Base-by-base conservation (phyloP, 2,888 invertebrate species). In the Athalia circularis region DNA sequence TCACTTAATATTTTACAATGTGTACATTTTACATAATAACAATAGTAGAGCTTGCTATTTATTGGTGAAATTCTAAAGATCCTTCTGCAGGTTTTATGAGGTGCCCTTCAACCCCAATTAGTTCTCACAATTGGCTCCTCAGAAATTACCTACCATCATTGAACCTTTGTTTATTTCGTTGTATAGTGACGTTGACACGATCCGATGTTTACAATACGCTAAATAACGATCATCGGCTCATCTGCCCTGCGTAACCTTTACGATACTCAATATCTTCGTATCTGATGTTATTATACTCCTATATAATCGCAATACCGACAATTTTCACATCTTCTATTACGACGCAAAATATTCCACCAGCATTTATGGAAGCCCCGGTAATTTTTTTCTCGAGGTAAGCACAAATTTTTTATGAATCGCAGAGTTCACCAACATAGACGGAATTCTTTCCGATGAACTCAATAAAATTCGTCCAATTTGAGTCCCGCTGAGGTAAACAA, bases 31-130 rank as follows among this genome's bases (percentile, higher is more conserved):
- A 29, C 29, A 29, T 29, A 29, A 29, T 29, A 1, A 29, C 29
- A 29, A 29, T 29, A 29, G 29, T 2, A 29, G 2, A 29, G 29
- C 29, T 29, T 29, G 29, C 29, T 29, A 29, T 29, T 50, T 54
- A 4, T 68, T 29, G 29, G 68, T 29, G 29, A 5, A 68, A 68
- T 52, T 54, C 54, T 43, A 61, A n/a, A 68, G 4, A 29, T 54
- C 50, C 11, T 43, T 29, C 29, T 29, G 0, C 29, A 29, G 29
- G 29, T 29, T 29, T 29, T 29, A 29, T 29, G 29, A 29, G 29
- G 29, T 11, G 13, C 15, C 68, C 68, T 54, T 68, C 47, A 43
- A 3, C 68, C 43, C 52, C 68, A 68, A 50, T 68, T n/a, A 54
- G 9, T n/a, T 68, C 52, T 3, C 29, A 54, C 29, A 52, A 68